phyloP scores from a whole-genome alignment of 2,113 vertebrate species.

The Aleadryas rufinucha region DNA sequence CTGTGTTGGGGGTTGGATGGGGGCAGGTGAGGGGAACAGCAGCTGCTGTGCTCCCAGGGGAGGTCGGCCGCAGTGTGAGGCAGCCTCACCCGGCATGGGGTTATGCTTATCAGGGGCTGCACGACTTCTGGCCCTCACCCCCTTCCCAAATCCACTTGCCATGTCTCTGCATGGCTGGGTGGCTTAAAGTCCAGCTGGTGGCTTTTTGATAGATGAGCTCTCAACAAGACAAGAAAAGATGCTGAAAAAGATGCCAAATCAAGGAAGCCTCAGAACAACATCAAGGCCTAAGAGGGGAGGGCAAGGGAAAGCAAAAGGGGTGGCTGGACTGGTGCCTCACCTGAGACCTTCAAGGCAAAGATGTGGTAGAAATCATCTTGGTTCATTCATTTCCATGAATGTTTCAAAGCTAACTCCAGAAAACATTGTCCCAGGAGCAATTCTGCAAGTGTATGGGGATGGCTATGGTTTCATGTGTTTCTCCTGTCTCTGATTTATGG shows the following conservation, averaged over 20 bases:
- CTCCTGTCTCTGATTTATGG: background rate
- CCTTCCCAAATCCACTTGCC: background rate
- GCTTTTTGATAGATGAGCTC: background rate
- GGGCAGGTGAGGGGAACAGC: background rate
- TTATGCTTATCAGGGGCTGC: background rate
- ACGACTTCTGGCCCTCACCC: background rate
- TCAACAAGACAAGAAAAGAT: background rate
- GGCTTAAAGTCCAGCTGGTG: background rate
- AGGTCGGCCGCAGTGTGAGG: accelerated
- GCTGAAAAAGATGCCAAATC: background rate
- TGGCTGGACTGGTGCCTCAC: accelerated
- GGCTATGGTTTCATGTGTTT: background rate
- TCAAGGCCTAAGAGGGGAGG: background rate
- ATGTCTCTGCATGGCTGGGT: background rate
- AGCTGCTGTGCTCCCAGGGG: background rate
- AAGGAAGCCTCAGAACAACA: background rate
- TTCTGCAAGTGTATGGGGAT: background rate
- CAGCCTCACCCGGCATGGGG: background rate
- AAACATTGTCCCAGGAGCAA: background rate
- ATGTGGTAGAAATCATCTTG: background rate
- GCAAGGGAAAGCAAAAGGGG: background rate
- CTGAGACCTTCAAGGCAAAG: background rate
- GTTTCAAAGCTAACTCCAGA: background rate
- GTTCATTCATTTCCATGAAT: background rate
- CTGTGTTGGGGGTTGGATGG: background rate